Conservation (phyloP, 2,113 vertebrate genomes). For the Benitochromis conjunctus region DNA sequence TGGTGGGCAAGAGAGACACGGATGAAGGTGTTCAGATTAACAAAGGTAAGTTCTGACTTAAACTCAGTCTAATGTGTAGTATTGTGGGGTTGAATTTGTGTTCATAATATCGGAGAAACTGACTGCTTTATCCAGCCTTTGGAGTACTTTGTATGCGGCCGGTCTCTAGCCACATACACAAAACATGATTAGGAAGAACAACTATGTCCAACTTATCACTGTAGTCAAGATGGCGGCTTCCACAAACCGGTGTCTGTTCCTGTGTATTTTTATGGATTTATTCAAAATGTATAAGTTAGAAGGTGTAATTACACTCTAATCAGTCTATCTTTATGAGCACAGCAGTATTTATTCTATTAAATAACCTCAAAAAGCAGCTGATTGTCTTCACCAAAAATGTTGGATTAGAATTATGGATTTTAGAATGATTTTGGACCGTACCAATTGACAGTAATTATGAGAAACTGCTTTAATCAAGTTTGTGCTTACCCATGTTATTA, state of each 20-base stretch:
- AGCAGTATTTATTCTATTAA: neutral
- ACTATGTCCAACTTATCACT: neutral
- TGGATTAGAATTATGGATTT: neutral
- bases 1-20: neutral
- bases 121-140: neutral
- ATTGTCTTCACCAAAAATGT: neutral
- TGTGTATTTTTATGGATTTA: neutral
- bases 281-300: neutral
- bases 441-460: neutral
- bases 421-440: neutral
- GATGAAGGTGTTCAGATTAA: neutral
- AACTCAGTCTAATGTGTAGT: neutral
- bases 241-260: neutral
- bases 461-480: neutral
- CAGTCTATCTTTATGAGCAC: neutral
- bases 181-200: neutral
- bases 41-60: constrained; percentile 24
- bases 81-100: neutral
- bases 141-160: neutral
- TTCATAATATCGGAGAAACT: neutral
- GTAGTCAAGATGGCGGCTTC: neutral
- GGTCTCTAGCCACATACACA: neutral
- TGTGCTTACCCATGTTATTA: neutral
- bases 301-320: neutral
- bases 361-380: neutral